Evolutionary conservation across 1,140 invertebrate species (phyloP).

Genomic region (Heliconius hewitsoni): DNA sequence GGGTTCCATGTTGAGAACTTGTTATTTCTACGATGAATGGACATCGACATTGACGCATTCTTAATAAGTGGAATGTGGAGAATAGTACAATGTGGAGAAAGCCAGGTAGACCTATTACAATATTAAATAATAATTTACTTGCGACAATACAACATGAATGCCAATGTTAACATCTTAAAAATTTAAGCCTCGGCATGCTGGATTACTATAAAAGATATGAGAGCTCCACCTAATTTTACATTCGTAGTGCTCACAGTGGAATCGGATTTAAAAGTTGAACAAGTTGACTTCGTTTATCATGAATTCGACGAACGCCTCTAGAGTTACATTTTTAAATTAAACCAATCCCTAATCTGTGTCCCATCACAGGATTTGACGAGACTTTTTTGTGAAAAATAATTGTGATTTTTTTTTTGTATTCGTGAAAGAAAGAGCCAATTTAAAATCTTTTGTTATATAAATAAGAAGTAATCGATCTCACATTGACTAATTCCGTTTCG

Average conservation of each 20-base stretch:
- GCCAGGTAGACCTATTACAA: no score
- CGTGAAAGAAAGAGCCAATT: not conserved
- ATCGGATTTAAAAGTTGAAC: conserved; percentile 12
- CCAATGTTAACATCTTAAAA: not conserved
- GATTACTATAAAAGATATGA: not conserved
- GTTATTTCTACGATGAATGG: no score
- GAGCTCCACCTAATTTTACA: not conserved
- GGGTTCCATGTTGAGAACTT: no score
- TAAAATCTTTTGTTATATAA: not conserved
- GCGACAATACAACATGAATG: not conserved
- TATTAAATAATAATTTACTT: not conserved
- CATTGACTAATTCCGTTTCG: not conserved
- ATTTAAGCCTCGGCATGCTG: not conserved
- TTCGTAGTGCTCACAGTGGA: not conserved
- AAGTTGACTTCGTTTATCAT: conserved; percentile 5
- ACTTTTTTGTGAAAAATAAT: not conserved
- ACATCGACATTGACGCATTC: no score
- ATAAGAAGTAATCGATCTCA: not conserved
- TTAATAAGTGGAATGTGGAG: no score
- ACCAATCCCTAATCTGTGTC: not conserved
- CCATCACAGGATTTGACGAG: not conserved
- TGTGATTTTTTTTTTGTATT: not conserved
- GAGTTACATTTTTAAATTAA: conserved; percentile 11
- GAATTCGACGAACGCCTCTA: conserved; percentile 5
- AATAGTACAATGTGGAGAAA: no score